Evolutionary conservation across 2,113 vertebrate genomes (phyloP), one percentile per base, ranked within the genome.

Genomic region (Carlito syrichta): DNA sequence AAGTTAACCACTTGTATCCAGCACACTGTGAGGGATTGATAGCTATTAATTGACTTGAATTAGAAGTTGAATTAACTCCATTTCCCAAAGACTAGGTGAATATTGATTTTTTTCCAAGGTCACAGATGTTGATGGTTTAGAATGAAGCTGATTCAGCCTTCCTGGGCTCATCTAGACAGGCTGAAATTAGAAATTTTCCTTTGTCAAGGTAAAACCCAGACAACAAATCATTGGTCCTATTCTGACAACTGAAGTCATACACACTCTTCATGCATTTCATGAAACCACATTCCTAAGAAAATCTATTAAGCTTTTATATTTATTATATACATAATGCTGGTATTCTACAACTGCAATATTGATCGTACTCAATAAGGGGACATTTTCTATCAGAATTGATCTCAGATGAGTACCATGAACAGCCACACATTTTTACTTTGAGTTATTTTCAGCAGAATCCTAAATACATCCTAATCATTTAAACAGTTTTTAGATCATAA

Each of bases 141-240:
- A 95, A 95, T 86, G 45, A 96, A 96, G 87, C 92, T 95, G 94
- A 94, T 76, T 95, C 81, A 95, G 90, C 58, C 95, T 92, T 82
- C 35, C n/a, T 45, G 83, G 19, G 79, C 43, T 90, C 71, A 84
- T 52, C 74, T 23, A 94, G n/a, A 79, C 35, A 93, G 48, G 19
- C 35, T 92, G n/a, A n/a, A n/a, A n/a, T n/a, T n/a, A n/a, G n/a
- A n/a, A n/a, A n/a, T n/a, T n/a, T n/a, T n/a, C n/a, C n/a, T n/a
- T n/a, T n/a, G n/a, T n/a, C n/a, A n/a, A n/a, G n/a, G n/a, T n/a
- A n/a, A n/a, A n/a, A n/a, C n/a, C n/a, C n/a, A n/a, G n/a, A n/a
- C n/a, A n/a, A n/a, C n/a, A n/a, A n/a, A n/a, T n/a, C n/a, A n/a
- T n/a, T n/a, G n/a, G n/a, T n/a, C n/a, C n/a, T n/a, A n/a, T n/a